A percentile compares a stretch with the other conserved stretches of the same genome.
Conservation (phyloP, 2,797 vertebrate genomes). For the Hemitrygon akajei region DNA sequence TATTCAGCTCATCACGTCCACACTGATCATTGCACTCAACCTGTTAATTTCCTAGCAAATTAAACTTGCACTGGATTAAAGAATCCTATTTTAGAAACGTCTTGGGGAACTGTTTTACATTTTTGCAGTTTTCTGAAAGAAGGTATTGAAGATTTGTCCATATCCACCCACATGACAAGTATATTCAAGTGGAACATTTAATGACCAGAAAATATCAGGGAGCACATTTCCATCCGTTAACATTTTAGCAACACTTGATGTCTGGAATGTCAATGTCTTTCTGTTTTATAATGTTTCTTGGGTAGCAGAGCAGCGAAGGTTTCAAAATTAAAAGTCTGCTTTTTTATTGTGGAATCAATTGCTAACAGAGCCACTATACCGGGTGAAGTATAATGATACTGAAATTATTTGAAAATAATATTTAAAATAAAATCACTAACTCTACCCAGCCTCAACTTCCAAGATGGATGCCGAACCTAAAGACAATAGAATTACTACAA, state of each 20-base stretch:
- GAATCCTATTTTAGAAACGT: too few species aligned
- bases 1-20: too few species aligned
- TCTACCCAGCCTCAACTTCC: background rate
- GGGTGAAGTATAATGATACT: background rate
- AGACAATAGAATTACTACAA: background rate
- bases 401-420: background rate
- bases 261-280: background rate
- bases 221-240: background rate
- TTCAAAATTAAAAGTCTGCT: background rate
- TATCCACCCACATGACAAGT: too few species aligned
- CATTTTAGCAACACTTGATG: background rate
- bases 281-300: background rate
- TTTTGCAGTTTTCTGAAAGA: too few species aligned
- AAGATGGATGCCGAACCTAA: background rate
- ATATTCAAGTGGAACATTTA: background rate
- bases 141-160: too few species aligned
- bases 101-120: too few species aligned
- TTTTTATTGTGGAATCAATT: background rate
- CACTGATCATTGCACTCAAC: too few species aligned
- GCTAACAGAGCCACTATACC: background rate
- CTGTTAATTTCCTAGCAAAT: background rate
- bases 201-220: background rate
- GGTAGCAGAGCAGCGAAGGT: background rate
- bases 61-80: background rate
- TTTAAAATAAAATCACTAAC: too few species aligned